These are phyloP conservation scores for Alectoris magna DNA, from an alignment of 2,797 vertebrate species.

Conservation along the genomic window DNA sequence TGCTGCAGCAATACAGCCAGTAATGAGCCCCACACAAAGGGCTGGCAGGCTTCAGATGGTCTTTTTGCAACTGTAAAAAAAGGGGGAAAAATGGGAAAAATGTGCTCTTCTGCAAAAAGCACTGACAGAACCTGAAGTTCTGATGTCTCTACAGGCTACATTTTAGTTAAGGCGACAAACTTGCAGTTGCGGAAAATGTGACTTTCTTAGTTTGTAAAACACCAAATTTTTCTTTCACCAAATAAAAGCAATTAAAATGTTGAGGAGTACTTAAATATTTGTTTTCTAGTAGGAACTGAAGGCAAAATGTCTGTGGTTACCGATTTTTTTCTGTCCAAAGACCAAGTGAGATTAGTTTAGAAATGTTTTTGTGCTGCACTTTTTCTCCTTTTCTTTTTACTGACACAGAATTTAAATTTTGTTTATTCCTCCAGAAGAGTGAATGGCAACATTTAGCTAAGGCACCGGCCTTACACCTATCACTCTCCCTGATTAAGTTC, in stretches of 20 bases:
- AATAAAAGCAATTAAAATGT: background rate
- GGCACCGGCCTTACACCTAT: background rate
- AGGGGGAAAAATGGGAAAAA: conserved; percentile 1
- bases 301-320: background rate
- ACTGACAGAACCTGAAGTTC: conserved; percentile 48
- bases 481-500: background rate
- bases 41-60: background rate
- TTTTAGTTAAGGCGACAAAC: conserved; percentile 37
- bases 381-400: background rate
- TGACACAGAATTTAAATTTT: background rate
- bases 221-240: background rate
- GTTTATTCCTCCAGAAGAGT: background rate
- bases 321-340: background rate
- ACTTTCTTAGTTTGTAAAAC: background rate
- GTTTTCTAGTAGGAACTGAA: background rate
- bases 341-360: background rate
- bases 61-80: background rate
- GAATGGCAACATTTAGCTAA: background rate
- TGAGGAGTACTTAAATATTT: background rate
- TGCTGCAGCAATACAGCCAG: background rate
- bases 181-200: background rate
- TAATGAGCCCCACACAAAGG: background rate
- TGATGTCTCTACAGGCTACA: background rate
- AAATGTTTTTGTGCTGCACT: background rate
- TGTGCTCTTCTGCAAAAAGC: background rate